A percentile compares a stretch with the other conserved stretches of the same genome.
These are phyloP conservation scores for Pipistrellus kuhlii DNA, from an alignment of 2,797 vertebrate species.

Conservation along the genomic window DNA sequence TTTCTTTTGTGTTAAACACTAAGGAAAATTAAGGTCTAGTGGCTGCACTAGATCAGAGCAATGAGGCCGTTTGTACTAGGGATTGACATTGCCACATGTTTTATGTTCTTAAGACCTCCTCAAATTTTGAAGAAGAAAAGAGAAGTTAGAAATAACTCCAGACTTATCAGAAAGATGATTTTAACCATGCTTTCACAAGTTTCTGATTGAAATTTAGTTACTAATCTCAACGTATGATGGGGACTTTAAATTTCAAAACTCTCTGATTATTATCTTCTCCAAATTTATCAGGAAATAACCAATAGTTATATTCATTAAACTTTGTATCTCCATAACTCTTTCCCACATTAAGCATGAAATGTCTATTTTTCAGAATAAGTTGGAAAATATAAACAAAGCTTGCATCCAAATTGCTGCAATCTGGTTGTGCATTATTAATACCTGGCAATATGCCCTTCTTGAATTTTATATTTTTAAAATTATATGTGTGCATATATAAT, in stretches of 20 bases:
- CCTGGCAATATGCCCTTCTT: background rate
- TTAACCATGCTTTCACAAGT: background rate
- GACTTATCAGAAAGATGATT: background rate
- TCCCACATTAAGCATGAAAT: background rate
- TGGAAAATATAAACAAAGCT: conserved; percentile 32
- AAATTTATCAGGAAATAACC: background rate
- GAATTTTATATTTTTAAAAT: background rate
- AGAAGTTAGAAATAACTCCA: background rate
- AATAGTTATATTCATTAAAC: background rate
- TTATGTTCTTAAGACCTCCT: background rate
- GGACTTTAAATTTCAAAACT: background rate
- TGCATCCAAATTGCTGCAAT: background rate
- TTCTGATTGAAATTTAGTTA: background rate
- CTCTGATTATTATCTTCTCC: background rate
- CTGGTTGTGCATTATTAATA: background rate
- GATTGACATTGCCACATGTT: background rate
- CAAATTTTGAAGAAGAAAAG: background rate
- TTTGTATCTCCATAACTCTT: background rate
- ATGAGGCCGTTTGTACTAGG: background rate
- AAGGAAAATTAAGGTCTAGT: background rate
- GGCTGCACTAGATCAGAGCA: background rate
- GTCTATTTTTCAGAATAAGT: background rate
- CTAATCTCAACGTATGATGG: background rate
- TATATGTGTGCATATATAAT: background rate
- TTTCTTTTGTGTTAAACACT: background rate